Base-by-base conservation (phyloP, 2,797 vertebrate species). In the Chelmon rostratus region DNA sequence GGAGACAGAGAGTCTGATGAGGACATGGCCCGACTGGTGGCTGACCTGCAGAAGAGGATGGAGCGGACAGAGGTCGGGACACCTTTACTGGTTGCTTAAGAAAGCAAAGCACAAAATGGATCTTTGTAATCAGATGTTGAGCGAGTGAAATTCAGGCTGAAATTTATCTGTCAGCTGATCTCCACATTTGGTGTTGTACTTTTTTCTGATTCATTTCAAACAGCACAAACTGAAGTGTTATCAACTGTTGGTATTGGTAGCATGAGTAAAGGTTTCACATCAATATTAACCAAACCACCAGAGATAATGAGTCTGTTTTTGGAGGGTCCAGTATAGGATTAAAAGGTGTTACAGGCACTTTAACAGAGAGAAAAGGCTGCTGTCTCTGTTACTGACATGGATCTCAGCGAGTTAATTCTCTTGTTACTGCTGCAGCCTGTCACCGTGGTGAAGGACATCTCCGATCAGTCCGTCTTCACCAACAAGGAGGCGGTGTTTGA, bases 1-100 rank as follows among this genome's bases (percentile, higher is more conserved):
- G 94, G 90, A 90, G 96, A 96, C 85, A 97, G 94, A 92, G 96
- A 97, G 90, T 95, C 94, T 38, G 97, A 95, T 13, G 98, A 99
- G 68, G 98, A 99, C 77, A 97, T 99, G 95, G 97, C 97, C 74
- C 96, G 97, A 90, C 96, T 99, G 87, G 97, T 99, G 74, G 96
- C 98, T 81, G 98, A 99, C 93, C 97, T 99, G 90, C 98, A 99
- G 88, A 98, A 98, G 89, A 97, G 98, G 87, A 97, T 99, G 91
- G 95, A 97, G 81, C 96, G 98, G 73, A 98, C 97, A 73, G 98
- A 99, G 97, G 98, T 99, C 91, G 92, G 89, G 76, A 85, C 8
- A 8, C 2, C 5, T 38, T 66, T 40, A 66, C 44, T 47, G 19
- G n/a, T 28, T 15, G 47, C 16, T 18, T 37, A 21, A 35, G 62